Conservation (phyloP, 1,140 invertebrate species). For the Heterodera schachtii region DNA sequence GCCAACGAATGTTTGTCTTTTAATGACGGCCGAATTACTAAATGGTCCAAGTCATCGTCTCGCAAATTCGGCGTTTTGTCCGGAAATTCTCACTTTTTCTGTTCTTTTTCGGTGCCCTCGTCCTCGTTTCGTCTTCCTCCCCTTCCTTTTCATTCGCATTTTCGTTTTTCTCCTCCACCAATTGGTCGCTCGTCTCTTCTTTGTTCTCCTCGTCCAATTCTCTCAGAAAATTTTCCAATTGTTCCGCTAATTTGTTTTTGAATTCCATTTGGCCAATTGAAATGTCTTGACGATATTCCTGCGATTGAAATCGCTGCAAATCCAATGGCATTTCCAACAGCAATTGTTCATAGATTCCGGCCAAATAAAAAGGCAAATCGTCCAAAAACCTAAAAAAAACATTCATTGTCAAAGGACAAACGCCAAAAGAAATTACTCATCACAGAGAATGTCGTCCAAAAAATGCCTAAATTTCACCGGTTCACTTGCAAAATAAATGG, state of each 20-base stretch:
- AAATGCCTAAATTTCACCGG: neutral
- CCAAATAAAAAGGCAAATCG: conserved; percentile 2
- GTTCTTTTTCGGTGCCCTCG: neutral
- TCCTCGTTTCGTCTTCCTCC: neutral
- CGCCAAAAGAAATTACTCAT: neutral
- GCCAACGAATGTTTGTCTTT: neutral
- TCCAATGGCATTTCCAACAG: neutral
- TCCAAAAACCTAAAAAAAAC: neutral
- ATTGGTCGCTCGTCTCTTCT: neutral
- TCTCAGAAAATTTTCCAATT: neutral
- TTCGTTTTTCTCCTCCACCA: neutral
- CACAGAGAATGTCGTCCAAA: conserved; percentile 4
- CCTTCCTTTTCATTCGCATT: neutral
- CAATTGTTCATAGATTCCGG: conserved; percentile 7
- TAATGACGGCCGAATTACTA: neutral
- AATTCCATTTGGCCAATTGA: neutral
- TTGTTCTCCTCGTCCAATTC: neutral
- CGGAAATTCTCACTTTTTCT: neutral
- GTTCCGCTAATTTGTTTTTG: neutral
- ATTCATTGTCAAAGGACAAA: neutral
- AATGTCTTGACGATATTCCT: neutral
- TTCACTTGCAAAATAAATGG: neutral
- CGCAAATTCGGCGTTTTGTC: too few species aligned
- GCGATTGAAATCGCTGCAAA: neutral
- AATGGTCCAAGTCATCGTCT: neutral